Evolutionary conservation across 2,888 invertebrate species (phyloP).

Genomic region (Blastobasis lacticolella): DNA sequence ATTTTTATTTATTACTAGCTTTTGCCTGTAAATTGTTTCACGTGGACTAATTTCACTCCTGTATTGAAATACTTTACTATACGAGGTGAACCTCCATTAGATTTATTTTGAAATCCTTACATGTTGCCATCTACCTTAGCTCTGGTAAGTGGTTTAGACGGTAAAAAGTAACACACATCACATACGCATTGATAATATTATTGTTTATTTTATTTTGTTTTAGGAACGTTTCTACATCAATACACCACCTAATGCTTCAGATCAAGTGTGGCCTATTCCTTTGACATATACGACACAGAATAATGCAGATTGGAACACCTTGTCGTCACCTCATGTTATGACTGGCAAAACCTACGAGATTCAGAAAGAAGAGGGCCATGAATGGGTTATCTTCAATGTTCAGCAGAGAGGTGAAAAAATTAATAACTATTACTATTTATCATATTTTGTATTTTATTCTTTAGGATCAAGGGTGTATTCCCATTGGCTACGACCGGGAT

Average conservation of each 20-base stretch:
- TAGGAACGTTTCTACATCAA: slow-evolving; percentile 59
- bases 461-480: too few species aligned
- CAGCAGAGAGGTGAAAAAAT: slow-evolving; percentile 66
- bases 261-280: slow-evolving; percentile 58
- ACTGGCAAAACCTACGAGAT: slow-evolving; percentile 23
- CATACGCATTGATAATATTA: too few species aligned
- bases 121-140: too few species aligned
- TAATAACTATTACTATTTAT: neutral
- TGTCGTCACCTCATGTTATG: slow-evolving; percentile 38
- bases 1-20: too few species aligned
- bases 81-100: too few species aligned
- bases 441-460: neutral
- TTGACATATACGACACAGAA: slow-evolving; percentile 51
- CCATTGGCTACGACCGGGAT: too few species aligned
- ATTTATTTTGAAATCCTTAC: too few species aligned
- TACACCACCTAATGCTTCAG: slow-evolving; percentile 26
- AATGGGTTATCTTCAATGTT: slow-evolving; percentile 78
- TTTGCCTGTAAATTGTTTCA: too few species aligned
- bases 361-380: slow-evolving; percentile 31
- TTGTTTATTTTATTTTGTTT: slow-evolving; percentile 3
- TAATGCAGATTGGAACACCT: slow-evolving; percentile 50
- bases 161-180: too few species aligned
- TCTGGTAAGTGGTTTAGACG: too few species aligned
- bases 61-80: too few species aligned
- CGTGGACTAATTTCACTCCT: too few species aligned